Conservation (phyloP, 1,140 invertebrate genomes). For the Atta cephalotes region DNA sequence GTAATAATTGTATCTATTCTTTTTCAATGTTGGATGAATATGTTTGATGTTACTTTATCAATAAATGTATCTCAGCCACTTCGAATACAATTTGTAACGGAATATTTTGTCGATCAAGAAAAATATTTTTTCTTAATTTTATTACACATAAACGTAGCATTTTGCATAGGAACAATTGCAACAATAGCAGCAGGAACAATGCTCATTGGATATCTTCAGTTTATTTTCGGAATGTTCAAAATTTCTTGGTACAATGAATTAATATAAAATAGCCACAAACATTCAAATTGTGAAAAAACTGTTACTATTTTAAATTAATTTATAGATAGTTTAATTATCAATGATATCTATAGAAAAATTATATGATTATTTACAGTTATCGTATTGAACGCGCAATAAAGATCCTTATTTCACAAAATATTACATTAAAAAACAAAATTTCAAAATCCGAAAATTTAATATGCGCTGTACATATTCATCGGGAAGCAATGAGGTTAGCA, state of each 20-base stretch:
- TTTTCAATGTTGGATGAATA: not conserved
- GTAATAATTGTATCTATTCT: not conserved
- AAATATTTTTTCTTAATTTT: not conserved
- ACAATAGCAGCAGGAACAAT: conserved; percentile 15
- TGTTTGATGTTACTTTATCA: not conserved
- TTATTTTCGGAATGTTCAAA: conserved; percentile 27
- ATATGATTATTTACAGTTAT: conserved; percentile 13
- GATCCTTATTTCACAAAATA: not conserved
- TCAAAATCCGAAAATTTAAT: not conserved
- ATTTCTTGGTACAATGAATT: conserved; percentile 11
- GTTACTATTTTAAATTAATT: not conserved
- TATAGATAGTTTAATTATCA: not conserved
- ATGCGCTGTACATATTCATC: not conserved
- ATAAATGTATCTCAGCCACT: not conserved
- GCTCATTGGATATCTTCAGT: not conserved
- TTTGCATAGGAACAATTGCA: not conserved
- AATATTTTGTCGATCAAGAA: conserved; percentile 31
- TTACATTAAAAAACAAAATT: not conserved
- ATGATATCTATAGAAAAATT: not conserved
- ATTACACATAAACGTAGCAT: not conserved
- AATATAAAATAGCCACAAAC: not conserved
- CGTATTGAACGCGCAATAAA: not conserved
- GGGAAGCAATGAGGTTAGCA: not conserved
- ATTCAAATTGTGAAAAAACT: not conserved
- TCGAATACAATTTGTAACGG: not conserved